Evolutionary conservation across 2,113 vertebrate genomes (phyloP), one percentile per base, ranked within the genome.

Genomic region (Neolamprologus cancellatus): DNA sequence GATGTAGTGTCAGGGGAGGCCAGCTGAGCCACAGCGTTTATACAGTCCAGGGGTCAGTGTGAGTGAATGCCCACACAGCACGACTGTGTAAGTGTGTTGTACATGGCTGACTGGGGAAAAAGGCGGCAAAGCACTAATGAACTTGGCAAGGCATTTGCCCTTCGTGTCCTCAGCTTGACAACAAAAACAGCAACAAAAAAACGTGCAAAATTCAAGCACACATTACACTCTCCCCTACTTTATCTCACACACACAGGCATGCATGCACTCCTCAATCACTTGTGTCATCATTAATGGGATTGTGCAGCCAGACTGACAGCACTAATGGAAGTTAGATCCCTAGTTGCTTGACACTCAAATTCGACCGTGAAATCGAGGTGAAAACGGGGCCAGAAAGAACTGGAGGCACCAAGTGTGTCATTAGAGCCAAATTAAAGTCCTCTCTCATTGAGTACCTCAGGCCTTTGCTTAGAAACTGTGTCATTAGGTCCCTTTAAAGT

Each of bases 291-390:
- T 90, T 90, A 91, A 89, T 87, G 76, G 52, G 79, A 87, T 57
- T 91, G 82, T 85, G 85, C 57, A 66, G 69, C 46, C 52, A 53
- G 81, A 91, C 15, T 44, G 88, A 83, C 59, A 83, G 20, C 55
- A 39, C 64, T 89, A 87, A 90, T 92, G 83, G 84, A 87, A 93
- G 84, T 91, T 81, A 80, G 81, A 88, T 87, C 81, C 74, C 71
- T 32, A 84, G 79, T 50, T 74, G 87, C 76, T 83, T 84, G 84
- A 92, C 88, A 83, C 86, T 82, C 44, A 87, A 86, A 82, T 88
- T 91, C 6, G 17, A 88, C 82, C 44, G 28, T 87, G 74, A 87
- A 87, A 80, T 59, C 83, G 53, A 12, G 13, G 64, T 18, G 20
- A 55, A 66, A 85, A 46, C 4, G 4, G 25, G 11, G 30, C 28